phyloP scores from a whole-genome alignment of 2,888 invertebrate species.

The Pilophorus perplexus region DNA sequence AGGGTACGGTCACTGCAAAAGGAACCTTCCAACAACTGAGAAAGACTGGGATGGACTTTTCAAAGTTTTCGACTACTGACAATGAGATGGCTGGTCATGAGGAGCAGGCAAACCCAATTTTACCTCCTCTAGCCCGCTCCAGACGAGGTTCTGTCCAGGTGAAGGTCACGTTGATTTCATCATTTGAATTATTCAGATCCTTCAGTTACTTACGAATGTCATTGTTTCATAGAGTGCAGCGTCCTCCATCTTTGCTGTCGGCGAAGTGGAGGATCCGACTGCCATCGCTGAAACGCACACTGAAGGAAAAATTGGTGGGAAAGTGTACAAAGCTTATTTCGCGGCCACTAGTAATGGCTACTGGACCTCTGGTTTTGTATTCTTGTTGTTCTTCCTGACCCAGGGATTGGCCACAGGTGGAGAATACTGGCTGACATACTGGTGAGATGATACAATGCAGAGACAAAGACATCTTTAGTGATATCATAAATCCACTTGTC shows the following conservation, averaged over 20 bases:
- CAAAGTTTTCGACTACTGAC: constrained; percentile 60
- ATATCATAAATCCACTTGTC: no score
- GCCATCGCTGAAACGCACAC: constrained; percentile 59
- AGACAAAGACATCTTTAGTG: no score
- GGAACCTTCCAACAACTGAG: constrained; percentile 69
- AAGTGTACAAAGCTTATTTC: constrained; percentile 67
- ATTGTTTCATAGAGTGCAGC: constrained; percentile 48
- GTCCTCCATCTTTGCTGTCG: constrained; percentile 48
- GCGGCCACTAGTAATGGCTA: constrained; percentile 65
- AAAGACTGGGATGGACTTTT: constrained; percentile 73
- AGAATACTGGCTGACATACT: constrained; percentile 71
- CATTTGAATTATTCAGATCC: no score
- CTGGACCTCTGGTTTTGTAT: constrained; percentile 60
- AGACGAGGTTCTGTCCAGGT: no score
- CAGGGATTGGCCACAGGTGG: constrained; percentile 61
- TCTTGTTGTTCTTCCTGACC: constrained; percentile 61
- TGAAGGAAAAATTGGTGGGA: constrained; percentile 63
- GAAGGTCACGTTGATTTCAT: no score
- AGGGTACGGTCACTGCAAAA: constrained; percentile 56
- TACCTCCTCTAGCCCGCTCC: no score
- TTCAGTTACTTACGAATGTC: no score
- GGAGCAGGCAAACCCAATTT: not conserved
- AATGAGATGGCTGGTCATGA: not conserved
- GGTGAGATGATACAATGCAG: no score
- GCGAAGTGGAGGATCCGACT: constrained; percentile 43